phyloP scores from a whole-genome alignment of 1,140 invertebrate species.

The Euwallacea fornicatus region DNA sequence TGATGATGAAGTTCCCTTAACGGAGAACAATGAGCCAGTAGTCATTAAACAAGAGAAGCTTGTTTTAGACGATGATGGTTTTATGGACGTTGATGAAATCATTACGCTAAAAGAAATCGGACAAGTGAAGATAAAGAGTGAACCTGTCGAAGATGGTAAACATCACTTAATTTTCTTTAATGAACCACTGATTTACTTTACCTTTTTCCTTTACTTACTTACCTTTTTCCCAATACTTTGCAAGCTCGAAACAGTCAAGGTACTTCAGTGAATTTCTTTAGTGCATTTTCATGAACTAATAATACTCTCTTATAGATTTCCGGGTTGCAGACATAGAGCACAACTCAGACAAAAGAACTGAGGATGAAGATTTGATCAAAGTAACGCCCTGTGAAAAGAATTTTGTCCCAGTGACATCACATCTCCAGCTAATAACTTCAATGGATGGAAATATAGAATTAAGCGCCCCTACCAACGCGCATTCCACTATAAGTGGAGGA shows the following conservation, averaged over 20 bases:
- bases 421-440: constrained; percentile 64
- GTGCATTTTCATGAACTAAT: too few relatives aligned
- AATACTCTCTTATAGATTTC: too few relatives aligned
- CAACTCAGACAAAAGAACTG: too few relatives aligned
- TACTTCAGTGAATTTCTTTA: too few relatives aligned
- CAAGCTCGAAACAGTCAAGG: too few relatives aligned
- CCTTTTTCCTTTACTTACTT: too few relatives aligned
- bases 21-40: neutral
- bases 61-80: constrained; percentile 52
- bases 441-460: constrained; percentile 75
- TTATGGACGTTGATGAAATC: constrained; percentile 51
- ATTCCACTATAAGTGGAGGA: constrained; percentile 53
- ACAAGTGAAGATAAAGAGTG: constrained; percentile 60
- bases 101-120: constrained; percentile 48
- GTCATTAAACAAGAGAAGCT: constrained; percentile 51
- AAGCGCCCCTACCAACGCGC: constrained; percentile 55
- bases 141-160: constrained; percentile 63
- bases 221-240: too few relatives aligned
- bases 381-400: too few relatives aligned
- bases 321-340: too few relatives aligned
- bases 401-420: constrained; percentile 57
- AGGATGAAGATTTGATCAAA: too few relatives aligned
- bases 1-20: constrained; percentile 52
- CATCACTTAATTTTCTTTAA: neutral
- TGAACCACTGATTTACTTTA: too few relatives aligned